Evolutionary conservation across 2,888 invertebrate species (phyloP), one percentile per base, ranked within the genome.

Genomic region (Xestia xanthographa): DNA sequence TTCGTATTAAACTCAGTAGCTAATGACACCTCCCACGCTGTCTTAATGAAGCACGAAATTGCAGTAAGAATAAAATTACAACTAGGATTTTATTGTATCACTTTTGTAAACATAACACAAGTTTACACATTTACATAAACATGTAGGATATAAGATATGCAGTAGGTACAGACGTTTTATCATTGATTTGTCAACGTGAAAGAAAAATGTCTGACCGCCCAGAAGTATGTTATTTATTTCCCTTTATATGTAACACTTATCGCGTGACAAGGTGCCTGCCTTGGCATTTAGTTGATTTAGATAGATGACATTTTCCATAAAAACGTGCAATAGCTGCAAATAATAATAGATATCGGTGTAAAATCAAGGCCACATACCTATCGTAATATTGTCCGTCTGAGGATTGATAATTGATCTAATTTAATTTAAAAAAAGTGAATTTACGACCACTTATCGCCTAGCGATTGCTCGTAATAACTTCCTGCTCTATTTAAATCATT

Each of bases 401-500:
- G 56, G 41, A 66, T 69, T 72, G 58, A 76, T 76, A 58, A 56
- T 45, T 69, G 74, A 66, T 84, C 72, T 79, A 84, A 63, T 83
- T 77, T 71, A 11, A 66, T 60, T 43, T 58, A 70, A n/a, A 85
- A 85, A 86, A 84, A 82, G 65, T 79, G 48, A 78, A 82, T 86
- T 83, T 79, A 88, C 80, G 77, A 72, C 75, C 72, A 62, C 66
- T 77, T 83, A 78, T 43, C 79, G 71, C 67, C 60, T 53, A 77
- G 71, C 62, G 11, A 48, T 63, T 72, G 62, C 58, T 63, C 2
- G 84, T 84, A 85, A 84, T 81, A 72, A 86, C 84, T 88, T 88
- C 88, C 88, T 89, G 88, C 84, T 89, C 87, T 80, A 86, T 85
- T 83, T 88, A 84, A 82, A 84, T 72, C 69, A 75, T 75, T 77